These are phyloP conservation scores for Pseudopipra pipra DNA, from an alignment of 2,113 vertebrate genomes.

Conservation along the genomic window DNA sequence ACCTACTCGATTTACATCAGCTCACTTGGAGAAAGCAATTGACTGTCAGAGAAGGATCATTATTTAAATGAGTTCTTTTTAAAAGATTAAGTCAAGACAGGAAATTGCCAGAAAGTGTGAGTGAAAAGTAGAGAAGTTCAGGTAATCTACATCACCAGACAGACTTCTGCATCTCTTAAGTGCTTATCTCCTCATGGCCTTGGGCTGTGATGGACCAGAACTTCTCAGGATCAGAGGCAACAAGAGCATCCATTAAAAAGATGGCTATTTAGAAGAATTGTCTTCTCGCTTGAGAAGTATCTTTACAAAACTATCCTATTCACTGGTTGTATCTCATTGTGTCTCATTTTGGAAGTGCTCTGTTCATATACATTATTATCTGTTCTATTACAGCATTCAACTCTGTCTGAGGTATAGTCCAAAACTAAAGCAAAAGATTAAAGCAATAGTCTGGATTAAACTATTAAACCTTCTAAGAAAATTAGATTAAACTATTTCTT, in stretches of 20 bases:
- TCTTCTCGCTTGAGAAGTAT: background rate
- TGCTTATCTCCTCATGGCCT: background rate
- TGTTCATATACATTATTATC: background rate
- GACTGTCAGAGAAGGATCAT: constrained; percentile 29
- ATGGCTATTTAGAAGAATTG: background rate
- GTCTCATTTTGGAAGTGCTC: background rate
- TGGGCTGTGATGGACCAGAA: background rate
- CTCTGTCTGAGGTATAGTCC: background rate
- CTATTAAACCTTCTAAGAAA: background rate
- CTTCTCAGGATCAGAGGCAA: background rate
- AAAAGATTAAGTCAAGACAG: constrained; percentile 42
- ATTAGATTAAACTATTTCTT: background rate
- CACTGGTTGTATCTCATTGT: background rate
- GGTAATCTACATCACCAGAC: background rate
- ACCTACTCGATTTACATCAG: constrained; percentile 24
- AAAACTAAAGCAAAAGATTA: background rate
- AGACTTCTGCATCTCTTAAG: background rate
- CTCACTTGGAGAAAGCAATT: constrained; percentile 32
- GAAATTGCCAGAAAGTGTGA: constrained; percentile 36
- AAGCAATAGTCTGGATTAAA: background rate
- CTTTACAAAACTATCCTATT: background rate
- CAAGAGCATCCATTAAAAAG: background rate
- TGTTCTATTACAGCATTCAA: background rate
- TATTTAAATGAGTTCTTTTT: constrained; percentile 51
- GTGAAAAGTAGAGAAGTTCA: constrained; percentile 12